A percentile compares a stretch with the other conserved stretches of the same genome.
These are phyloP conservation scores for Cryptus armator DNA, from an alignment of 2,888 invertebrate genomes.

Conservation along the genomic window DNA sequence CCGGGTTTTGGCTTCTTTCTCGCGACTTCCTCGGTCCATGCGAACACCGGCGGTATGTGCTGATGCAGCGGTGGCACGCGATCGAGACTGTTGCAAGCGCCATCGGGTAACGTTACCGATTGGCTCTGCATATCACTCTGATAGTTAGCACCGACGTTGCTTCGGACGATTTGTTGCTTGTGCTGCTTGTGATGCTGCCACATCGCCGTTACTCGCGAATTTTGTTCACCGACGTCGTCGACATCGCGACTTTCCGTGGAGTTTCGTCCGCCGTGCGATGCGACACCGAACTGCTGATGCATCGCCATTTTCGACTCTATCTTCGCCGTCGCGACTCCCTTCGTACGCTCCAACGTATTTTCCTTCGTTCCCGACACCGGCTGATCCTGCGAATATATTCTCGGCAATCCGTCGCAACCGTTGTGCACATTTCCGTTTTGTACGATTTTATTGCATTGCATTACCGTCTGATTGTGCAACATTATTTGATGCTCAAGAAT, in stretches of 20 bases:
- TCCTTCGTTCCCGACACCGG: slow-evolving; percentile 77
- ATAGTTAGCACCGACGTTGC: slow-evolving; percentile 66
- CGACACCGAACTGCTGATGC: slow-evolving; percentile 71
- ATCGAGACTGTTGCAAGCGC: slow-evolving; percentile 88
- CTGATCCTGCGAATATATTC: slow-evolving; percentile 80
- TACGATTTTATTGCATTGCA: slow-evolving; percentile 80
- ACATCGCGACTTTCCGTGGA: slow-evolving; percentile 59
- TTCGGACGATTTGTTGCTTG: slow-evolving; percentile 53
- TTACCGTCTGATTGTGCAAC: slow-evolving; percentile 78
- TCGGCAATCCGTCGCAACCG: slow-evolving; percentile 79
- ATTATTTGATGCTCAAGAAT: slow-evolving; percentile 78
- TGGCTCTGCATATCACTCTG: slow-evolving; percentile 40
- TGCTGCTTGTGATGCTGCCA: slow-evolving; percentile 66
- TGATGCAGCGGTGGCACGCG: slow-evolving; percentile 91
- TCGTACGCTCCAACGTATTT: slow-evolving; percentile 65
- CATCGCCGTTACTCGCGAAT: slow-evolving; percentile 9
- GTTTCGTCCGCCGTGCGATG: slow-evolving; percentile 24
- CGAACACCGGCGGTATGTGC: slow-evolving; percentile 87
- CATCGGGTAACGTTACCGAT: slow-evolving; percentile 77
- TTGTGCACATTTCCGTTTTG: slow-evolving; percentile 77
- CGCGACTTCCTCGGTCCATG: slow-evolving; percentile 87
- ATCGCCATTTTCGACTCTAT: slow-evolving; percentile 75
- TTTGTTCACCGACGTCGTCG: slow-evolving; percentile 14
- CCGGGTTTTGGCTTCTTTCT: slow-evolving; percentile 87
- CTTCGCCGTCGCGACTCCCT: slow-evolving; percentile 61